These are phyloP conservation scores for Rhamphomyia laevipes DNA, from an alignment of 2,888 invertebrate genomes.

Conservation along the genomic window DNA sequence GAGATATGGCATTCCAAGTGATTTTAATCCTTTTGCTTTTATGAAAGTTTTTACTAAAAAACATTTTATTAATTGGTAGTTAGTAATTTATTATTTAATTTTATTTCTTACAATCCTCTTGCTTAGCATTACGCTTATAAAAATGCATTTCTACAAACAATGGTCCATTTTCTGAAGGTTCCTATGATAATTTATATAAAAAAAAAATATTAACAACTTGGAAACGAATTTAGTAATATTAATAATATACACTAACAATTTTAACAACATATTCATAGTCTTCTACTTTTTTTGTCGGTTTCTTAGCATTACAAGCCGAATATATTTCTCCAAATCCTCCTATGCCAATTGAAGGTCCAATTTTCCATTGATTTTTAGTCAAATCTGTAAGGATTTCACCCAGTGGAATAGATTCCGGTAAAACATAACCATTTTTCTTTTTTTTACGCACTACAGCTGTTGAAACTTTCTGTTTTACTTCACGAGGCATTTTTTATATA, in stretches of 20 bases:
- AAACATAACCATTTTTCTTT: slow-evolving; percentile 29
- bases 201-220: slow-evolving; percentile 5
- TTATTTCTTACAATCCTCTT: slow-evolving; percentile 51
- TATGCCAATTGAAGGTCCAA: slow-evolving; percentile 76
- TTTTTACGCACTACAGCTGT: slow-evolving; percentile 6
- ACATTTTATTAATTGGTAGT: neutral
- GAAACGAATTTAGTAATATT: neutral
- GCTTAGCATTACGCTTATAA: slow-evolving; percentile 64
- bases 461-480: slow-evolving; percentile 12
- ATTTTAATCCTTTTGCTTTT: slow-evolving; percentile 51
- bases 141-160: slow-evolving; percentile 90
- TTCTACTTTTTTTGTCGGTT: slow-evolving; percentile 40
- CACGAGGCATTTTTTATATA: slow-evolving; percentile 15
- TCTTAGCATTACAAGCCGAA: slow-evolving; percentile 54
- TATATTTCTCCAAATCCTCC: slow-evolving; percentile 95
- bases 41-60: slow-evolving; percentile 56
- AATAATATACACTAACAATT: slow-evolving; percentile 52
- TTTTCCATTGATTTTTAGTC: slow-evolving; percentile 67
- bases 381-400: slow-evolving; percentile 71
- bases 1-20: slow-evolving; percentile 75
- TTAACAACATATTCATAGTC: slow-evolving; percentile 61
- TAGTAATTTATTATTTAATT: too few relatives aligned
- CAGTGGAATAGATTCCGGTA: slow-evolving; percentile 30
- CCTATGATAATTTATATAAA: slow-evolving; percentile 41
- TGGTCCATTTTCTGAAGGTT: slow-evolving; percentile 86